These are phyloP conservation scores for Enteromius fasciolatus DNA, from an alignment of 2,797 vertebrate genomes.

Conservation along the genomic window DNA sequence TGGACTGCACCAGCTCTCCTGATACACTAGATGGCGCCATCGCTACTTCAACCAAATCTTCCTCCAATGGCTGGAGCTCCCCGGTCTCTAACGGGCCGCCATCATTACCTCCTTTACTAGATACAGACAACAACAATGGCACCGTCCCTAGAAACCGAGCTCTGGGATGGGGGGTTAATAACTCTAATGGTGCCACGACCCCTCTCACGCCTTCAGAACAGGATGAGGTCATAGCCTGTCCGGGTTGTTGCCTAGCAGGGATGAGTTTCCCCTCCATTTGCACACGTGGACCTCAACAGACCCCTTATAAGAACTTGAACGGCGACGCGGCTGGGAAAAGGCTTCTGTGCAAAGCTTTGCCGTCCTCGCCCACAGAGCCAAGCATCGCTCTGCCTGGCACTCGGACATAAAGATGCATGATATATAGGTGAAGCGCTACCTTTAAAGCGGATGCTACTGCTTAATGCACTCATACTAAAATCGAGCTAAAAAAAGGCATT, in stretches of 20 bases:
- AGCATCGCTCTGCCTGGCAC: conserved; percentile 84
- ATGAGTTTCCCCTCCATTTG: conserved; percentile 89
- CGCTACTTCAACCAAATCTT: conserved; percentile 56
- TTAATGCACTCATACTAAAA: conserved; percentile 10
- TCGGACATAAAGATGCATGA: conserved; percentile 73
- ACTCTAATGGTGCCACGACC: conserved; percentile 50
- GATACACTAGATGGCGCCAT: conserved; percentile 71
- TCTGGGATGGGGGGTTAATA: conserved; percentile 70
- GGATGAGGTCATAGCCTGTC: conserved; percentile 89
- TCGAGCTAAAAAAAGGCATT: background rate
- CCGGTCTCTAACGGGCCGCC: conserved; percentile 72
- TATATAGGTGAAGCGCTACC: background rate
- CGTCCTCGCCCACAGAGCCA: conserved; percentile 72
- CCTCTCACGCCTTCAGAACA: conserved; percentile 69
- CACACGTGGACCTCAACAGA: conserved; percentile 76
- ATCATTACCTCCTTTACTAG: conserved; percentile 68
- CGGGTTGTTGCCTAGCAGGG: conserved; percentile 88
- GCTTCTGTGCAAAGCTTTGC: conserved; percentile 76
- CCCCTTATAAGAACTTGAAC: conserved; percentile 91
- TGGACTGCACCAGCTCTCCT: conserved; percentile 83
- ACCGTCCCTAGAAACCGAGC: conserved; percentile 77
- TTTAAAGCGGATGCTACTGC: conserved; percentile 32
- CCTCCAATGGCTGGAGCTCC: conserved; percentile 75
- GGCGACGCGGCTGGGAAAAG: conserved; percentile 81
- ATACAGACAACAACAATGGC: conserved; percentile 82